A percentile compares a stretch with the other conserved stretches of the same genome.
phyloP scores from a whole-genome alignment of 2,113 vertebrate species.

The Myotis brandtii region DNA sequence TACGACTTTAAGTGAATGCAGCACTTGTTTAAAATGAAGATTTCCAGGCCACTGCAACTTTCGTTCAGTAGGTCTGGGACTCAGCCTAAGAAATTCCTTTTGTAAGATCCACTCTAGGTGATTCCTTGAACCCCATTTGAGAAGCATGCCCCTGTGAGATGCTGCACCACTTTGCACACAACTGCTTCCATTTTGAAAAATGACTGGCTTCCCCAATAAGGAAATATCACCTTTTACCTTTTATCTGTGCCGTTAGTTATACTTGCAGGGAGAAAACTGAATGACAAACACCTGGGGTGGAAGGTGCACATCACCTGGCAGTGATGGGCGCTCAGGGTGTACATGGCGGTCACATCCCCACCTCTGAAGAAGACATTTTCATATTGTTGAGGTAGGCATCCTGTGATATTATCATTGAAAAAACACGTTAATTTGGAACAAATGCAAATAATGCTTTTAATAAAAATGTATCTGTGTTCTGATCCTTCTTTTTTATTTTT shows the following conservation, averaged over 20 bases:
- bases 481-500: background rate
- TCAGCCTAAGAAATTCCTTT: background rate
- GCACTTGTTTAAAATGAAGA: background rate
- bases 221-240: slow-evolving; percentile 52
- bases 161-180: background rate
- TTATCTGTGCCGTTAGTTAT: slow-evolving; percentile 66
- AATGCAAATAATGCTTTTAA: background rate
- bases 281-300: slow-evolving; percentile 86
- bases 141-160: background rate
- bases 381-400: slow-evolving; percentile 81
- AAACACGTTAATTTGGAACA: background rate
- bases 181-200: background rate
- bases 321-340: slow-evolving; percentile 78
- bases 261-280: slow-evolving; percentile 82
- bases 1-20: background rate
- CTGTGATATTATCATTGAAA: slow-evolving; percentile 63
- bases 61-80: background rate
- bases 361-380: slow-evolving; percentile 85
- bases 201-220: background rate
- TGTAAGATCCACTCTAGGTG: background rate
- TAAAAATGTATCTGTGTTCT: background rate
- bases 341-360: slow-evolving; percentile 79
- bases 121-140: background rate
- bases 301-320: slow-evolving; percentile 87
- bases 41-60: background rate